phyloP scores from a whole-genome alignment of 35 echinoderm and acorn worm species.

The Strongylocentrotus purpuratus region DNA sequence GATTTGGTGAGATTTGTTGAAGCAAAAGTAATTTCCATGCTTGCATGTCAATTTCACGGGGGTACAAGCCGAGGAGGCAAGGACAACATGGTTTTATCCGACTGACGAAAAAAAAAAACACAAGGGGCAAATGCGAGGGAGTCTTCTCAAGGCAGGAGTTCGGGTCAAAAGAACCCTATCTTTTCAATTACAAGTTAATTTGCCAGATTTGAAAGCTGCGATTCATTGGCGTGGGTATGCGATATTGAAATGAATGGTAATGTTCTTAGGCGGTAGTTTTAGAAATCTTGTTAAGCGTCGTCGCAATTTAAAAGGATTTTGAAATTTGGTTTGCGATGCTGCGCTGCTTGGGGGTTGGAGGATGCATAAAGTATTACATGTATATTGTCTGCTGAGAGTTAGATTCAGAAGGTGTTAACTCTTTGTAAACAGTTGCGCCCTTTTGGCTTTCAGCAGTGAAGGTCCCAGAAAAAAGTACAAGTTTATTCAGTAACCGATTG shows the following conservation, averaged over 20 bases:
- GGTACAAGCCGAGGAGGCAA: not conserved
- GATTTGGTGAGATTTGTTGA: not conserved
- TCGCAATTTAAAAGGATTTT: not conserved
- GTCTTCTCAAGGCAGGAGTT: not conserved
- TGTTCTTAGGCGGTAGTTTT: not conserved
- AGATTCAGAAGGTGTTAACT: too few relatives aligned
- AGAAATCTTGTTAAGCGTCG: not conserved
- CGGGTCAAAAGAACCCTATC: not conserved
- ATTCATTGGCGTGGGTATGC: not conserved
- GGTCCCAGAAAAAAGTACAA: too few relatives aligned
- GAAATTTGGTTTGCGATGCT: not conserved
- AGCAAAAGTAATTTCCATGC: not conserved
- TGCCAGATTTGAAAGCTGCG: not conserved
- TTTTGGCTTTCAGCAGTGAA: too few relatives aligned
- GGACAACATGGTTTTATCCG: not conserved
- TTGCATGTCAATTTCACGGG: not conserved
- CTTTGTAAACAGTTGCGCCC: too few relatives aligned
- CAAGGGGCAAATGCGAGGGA: not conserved
- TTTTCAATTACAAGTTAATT: conserved; percentile 14
- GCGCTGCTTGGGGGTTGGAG: not conserved
- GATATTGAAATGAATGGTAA: not conserved
- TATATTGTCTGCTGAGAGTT: too few relatives aligned
- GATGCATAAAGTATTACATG: not conserved
- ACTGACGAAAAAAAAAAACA: not conserved
- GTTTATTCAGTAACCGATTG: too few relatives aligned